phyloP scores from a whole-genome alignment of 1,140 invertebrate genomes.

The Ceratosolen fusciceps region DNA sequence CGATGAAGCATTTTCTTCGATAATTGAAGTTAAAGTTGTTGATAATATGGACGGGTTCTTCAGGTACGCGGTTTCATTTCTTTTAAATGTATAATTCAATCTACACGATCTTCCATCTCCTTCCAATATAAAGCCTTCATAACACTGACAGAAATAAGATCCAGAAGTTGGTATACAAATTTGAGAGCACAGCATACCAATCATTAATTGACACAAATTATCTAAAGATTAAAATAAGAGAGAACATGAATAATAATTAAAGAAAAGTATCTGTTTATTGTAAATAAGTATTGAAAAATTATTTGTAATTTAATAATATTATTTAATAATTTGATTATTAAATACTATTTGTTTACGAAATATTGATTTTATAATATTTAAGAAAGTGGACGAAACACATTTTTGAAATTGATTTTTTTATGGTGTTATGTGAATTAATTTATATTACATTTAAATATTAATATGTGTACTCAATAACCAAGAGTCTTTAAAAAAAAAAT shows the following conservation, averaged over 20 bases:
- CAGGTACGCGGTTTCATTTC: background rate
- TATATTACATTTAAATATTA: too few relatives aligned
- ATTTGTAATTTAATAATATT: too few relatives aligned
- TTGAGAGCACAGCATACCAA: slow-evolving; percentile 80
- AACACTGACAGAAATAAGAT: slow-evolving; percentile 83
- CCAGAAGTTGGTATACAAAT: slow-evolving; percentile 78
- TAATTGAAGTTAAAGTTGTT: background rate
- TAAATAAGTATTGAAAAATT: too few relatives aligned
- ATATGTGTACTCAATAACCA: too few relatives aligned
- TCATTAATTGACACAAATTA: slow-evolving; percentile 77
- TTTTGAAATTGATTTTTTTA: too few relatives aligned
- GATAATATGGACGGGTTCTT: background rate
- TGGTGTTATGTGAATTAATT: too few relatives aligned
- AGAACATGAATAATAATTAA: background rate
- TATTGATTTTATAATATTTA: too few relatives aligned
- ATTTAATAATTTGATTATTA: too few relatives aligned
- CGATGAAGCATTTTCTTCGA: background rate
- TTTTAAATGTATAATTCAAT: slow-evolving; percentile 53
- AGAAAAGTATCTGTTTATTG: background rate
- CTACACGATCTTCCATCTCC: slow-evolving; percentile 79
- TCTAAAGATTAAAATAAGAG: slow-evolving; percentile 61
- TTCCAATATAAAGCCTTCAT: slow-evolving; percentile 79
- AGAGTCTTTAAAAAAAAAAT: too few relatives aligned
- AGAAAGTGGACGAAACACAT: too few relatives aligned
- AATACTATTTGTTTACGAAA: too few relatives aligned